Percentiles rank a stretch among this genome's conserved stretches.
Conservation (phyloP, 2,113 vertebrate genomes). For the Eurystomus gularis region DNA sequence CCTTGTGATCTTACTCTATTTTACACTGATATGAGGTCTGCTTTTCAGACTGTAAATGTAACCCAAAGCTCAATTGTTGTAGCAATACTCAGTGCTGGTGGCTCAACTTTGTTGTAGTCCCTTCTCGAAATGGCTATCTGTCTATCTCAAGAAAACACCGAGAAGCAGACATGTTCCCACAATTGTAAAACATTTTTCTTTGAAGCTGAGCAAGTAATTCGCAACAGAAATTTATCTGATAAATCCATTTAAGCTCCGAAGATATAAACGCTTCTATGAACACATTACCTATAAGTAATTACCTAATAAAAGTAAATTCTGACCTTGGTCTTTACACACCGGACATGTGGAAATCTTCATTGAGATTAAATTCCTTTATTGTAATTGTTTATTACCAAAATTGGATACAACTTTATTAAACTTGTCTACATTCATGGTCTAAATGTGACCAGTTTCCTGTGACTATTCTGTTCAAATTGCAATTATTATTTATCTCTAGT, state of each 20-base stretch:
- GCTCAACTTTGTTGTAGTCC: not conserved
- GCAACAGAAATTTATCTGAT: not conserved
- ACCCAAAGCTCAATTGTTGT: not conserved
- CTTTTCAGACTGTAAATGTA: not conserved
- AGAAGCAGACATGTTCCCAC: not conserved
- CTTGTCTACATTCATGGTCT: not conserved
- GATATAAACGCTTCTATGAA: not conserved
- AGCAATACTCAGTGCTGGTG: not conserved
- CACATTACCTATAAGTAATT: not conserved
- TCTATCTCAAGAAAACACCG: not conserved
- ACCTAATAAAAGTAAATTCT: not conserved
- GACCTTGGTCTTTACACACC: not conserved
- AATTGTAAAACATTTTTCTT: not conserved
- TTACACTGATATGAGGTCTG: not conserved
- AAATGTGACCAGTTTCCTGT: not conserved
- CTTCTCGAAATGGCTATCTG: not conserved
- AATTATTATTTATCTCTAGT: not conserved
- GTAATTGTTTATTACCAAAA: not conserved
- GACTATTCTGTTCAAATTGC: not conserved
- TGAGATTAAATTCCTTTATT: not conserved
- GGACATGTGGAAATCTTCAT: not conserved
- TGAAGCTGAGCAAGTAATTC: not conserved
- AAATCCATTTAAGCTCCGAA: not conserved
- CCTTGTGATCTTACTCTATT: not conserved
- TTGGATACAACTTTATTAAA: not conserved